Evolutionary conservation across 1,140 invertebrate species (phyloP).

Genomic region (Goniozus legneri): DNA sequence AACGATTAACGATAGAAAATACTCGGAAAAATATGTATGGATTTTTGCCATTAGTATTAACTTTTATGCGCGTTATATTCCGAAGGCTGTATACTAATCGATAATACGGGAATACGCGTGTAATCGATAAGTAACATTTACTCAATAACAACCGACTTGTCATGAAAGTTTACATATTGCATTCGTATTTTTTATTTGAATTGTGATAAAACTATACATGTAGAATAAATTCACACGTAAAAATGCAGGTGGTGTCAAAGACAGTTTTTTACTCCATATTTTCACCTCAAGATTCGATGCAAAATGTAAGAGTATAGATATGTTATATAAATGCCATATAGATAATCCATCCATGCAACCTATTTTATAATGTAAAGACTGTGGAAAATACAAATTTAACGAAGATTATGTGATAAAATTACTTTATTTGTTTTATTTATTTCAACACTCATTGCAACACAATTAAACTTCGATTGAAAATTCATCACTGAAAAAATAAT

Average conservation of each 20-base stretch:
- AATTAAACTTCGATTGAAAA: too few relatives aligned
- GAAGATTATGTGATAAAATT: conserved; percentile 20
- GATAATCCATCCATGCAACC: conserved; percentile 22
- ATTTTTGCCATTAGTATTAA: conserved; percentile 2
- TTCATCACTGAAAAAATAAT: conserved; percentile 19
- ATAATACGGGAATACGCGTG: too few relatives aligned
- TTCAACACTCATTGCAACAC: too few relatives aligned
- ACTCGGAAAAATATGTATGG: conserved; percentile 16
- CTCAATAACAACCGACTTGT: conserved; percentile 12
- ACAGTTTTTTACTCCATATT: background rate
- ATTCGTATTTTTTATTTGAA: conserved; percentile 37
- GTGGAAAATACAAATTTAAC: conserved; percentile 42
- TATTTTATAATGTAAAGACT: conserved; percentile 43
- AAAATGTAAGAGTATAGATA: conserved; percentile 27
- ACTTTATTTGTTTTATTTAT: conserved; percentile 16
- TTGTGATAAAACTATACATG: conserved; percentile 38
- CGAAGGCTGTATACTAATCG: background rate
- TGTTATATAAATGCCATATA: conserved; percentile 10
- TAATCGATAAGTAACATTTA: conserved; percentile 3
- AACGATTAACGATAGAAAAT: conserved; percentile 12
- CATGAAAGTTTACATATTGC: conserved; percentile 17
- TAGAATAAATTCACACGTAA: conserved; percentile 33
- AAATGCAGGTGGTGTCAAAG: conserved; percentile 4
- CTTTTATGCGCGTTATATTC: background rate
- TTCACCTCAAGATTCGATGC: conserved; percentile 19